Base-by-base conservation (phyloP, 2,797 vertebrate genomes). In the Eidolon dupreanum region DNA sequence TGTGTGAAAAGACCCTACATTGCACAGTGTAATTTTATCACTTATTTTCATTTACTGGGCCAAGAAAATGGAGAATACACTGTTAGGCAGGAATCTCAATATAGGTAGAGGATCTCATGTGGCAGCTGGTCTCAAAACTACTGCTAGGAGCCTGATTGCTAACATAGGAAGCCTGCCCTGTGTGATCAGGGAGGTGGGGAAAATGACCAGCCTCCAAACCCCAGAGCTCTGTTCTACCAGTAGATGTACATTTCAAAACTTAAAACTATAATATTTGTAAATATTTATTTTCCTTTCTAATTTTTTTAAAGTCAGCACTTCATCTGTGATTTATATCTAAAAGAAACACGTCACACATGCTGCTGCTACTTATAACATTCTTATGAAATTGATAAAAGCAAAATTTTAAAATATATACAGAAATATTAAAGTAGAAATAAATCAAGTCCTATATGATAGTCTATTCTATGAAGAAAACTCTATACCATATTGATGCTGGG, bases 131-230 rank as follows among this genome's bases (percentile, higher is more conserved):
- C 36, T 57, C 81, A 28, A 6, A 81, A 33, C 8, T 5, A 33
- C 8, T 5, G 31, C 36, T 38, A 1, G 1, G 12, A 55, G 13
- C 19, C 41, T 61, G 36, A 12, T 4, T 28, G n/a, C 12, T 5
- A 22, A 24, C 28, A 0, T 2, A 10, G 1, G 19, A 31, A 71
- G 36, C 7, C 5, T 8, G 17, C 33, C 41, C 0, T 0, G n/a
- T 2, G 17, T 5, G 41, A 10, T 2, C 20, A 49, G 57, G n/a
- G 16, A 4, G 38, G 43, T 5, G 8, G 19, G 46, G 33, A 43
- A 19, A 43, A 3, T 0, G 28, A 70, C 71, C 74, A 49, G 68
- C 53, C 46, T 53, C 19, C 0, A 4, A 8, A n/a, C 31, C n/a
- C 61, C n/a, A 2, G 16, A 46, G 59, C 77, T 74, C 11, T 41